Base-by-base conservation (phyloP, 2,888 invertebrate species). In the Adelognathus sp. region DNA sequence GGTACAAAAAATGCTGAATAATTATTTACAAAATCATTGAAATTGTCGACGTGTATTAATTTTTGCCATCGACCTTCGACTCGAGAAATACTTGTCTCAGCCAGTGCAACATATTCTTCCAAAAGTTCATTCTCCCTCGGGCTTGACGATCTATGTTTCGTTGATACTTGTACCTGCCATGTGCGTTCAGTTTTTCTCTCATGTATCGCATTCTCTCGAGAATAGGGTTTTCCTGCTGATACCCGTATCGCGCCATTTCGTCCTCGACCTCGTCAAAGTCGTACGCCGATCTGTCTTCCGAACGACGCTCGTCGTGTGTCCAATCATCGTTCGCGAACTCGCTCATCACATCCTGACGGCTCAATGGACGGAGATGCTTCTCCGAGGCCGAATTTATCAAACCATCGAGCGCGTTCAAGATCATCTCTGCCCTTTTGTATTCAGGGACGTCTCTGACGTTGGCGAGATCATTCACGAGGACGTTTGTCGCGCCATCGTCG, bases 171-270 rank as follows among this genome's bases (percentile, higher is more conserved):
- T 81, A 80, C 29, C 60, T 54, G 5, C 76, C 67, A 0, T 33
- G 61, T 14, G 67, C 41, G 2, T 52, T 56, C 36, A 72, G 73
- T 21, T 60, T 46, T 7, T 69, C 24, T 31, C 75, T 79, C 27
- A 79, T 76, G 18, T 60, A 70, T 56, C 63, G 46, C 33, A 80
- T 79, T 24, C 79, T 67, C 6, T 77, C 60, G 16, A 76, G 61
- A 14, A 83, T 80, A 1, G 79, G 81, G 78, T 82, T 83, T 16
- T 81, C 66, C 31, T 33, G 63, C 21, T 81, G 80, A 56, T 81
- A 79, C 18, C 63, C 80, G 46, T 77, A 81, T 14, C 41, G 66
- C 5, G 60, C 46, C 11, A 54, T 46, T 44, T 78, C 72, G 21
- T 74, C 63, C 0, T 27, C 56, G 16, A 67, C 39, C n/a, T 24